These are phyloP conservation scores for Meteorus colon DNA, from an alignment of 2,888 invertebrate species.

Conservation along the genomic window DNA sequence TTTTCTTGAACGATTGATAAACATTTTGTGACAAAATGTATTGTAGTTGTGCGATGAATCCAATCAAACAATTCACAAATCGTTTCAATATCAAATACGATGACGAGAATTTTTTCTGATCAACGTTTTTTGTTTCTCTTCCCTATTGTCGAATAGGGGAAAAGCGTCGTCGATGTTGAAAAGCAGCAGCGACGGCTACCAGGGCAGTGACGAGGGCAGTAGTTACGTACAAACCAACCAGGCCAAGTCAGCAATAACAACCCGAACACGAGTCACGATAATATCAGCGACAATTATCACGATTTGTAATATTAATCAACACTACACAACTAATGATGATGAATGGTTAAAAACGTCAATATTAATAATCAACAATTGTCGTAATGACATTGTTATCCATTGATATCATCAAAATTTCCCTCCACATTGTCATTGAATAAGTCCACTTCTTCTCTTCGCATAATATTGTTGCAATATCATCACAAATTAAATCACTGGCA, in stretches of 20 bases:
- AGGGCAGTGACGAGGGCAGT: constrained; percentile 44
- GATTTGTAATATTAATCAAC: neutral
- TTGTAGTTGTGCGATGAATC: no score
- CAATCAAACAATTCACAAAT: no score
- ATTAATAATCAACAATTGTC: neutral
- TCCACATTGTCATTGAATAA: neutral
- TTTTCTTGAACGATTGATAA: neutral
- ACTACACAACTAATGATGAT: neutral
- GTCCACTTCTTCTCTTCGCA: neutral
- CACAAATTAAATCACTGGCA: neutral
- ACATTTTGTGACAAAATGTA: neutral
- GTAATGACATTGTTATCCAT: neutral
- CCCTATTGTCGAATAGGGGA: neutral
- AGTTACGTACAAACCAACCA: constrained; percentile 35
- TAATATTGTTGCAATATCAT: neutral
- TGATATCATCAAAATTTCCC: constrained; percentile 8
- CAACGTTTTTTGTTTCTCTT: neutral
- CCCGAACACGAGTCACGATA: constrained; percentile 5
- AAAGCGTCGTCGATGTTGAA: constrained; percentile 1
- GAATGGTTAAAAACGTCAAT: neutral
- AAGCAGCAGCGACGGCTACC: constrained; percentile 30
- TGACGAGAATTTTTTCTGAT: neutral
- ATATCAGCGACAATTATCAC: constrained; percentile 2
- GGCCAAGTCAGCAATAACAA: constrained; percentile 27
- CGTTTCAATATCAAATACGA: neutral